Evolutionary conservation across 2,888 invertebrate genomes (phyloP).

Genomic region (Dicyrtoma fusca): DNA sequence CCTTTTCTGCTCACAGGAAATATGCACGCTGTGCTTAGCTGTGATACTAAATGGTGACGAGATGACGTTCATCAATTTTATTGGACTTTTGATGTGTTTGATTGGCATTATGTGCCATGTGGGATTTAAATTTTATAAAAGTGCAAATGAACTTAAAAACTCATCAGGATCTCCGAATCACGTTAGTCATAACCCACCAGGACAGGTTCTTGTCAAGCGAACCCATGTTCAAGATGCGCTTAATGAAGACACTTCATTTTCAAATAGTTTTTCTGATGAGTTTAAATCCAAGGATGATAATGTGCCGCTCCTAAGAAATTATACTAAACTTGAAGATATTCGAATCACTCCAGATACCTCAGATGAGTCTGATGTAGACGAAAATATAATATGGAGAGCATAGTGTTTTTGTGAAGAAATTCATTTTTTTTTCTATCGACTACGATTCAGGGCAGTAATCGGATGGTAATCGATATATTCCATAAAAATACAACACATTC

Average conservation of each 20-base stretch:
- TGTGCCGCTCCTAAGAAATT: conserved; percentile 17
- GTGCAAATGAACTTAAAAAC: conserved; percentile 41
- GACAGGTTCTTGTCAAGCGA: neutral
- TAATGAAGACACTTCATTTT: conserved; percentile 6
- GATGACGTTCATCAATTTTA: conserved; percentile 77
- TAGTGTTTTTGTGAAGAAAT: too few species aligned
- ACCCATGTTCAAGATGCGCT: neutral
- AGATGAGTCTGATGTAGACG: conserved; percentile 29
- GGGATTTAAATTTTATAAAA: conserved; percentile 66
- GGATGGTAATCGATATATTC: too few species aligned
- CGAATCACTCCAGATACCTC: neutral
- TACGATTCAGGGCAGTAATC: too few species aligned
- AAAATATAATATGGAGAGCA: conserved; percentile 32
- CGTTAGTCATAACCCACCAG: neutral
- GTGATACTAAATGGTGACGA: conserved; percentile 84
- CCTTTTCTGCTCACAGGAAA: conserved; percentile 71
- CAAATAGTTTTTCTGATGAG: conserved; percentile 11
- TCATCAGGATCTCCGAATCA: neutral
- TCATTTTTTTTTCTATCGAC: too few species aligned
- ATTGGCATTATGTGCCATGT: conserved; percentile 86
- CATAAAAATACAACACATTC: too few species aligned
- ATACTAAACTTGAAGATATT: conserved; percentile 1
- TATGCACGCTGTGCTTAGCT: conserved; percentile 86
- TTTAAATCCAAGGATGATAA: conserved; percentile 17
- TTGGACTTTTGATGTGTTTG: conserved; percentile 85